A percentile compares a stretch with the other conserved stretches of the same genome.
phyloP scores from a whole-genome alignment of 2,797 vertebrate genomes.

The Acanthornis magna region DNA sequence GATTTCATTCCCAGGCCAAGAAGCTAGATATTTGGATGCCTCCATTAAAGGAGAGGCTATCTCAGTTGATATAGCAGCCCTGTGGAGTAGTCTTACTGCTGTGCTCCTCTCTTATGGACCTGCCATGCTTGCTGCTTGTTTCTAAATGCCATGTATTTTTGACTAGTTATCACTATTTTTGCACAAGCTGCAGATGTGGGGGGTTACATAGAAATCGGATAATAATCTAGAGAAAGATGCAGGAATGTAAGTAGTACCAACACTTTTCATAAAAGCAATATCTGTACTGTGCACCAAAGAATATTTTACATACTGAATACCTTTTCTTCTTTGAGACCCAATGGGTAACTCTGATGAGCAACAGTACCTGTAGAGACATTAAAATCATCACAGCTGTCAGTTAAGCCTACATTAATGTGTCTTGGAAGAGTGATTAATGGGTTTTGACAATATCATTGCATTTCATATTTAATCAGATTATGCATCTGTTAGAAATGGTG shows the following conservation, averaged over 20 bases:
- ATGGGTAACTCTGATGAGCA: background rate
- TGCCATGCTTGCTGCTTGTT: background rate
- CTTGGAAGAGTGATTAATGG: conserved; percentile 80
- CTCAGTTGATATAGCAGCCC: background rate
- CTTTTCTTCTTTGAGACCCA: background rate
- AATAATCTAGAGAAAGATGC: background rate
- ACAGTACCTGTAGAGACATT: conserved; percentile 36
- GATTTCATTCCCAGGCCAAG: background rate
- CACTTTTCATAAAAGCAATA: background rate
- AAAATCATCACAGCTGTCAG: conserved; percentile 75
- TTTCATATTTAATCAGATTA: conserved; percentile 81
- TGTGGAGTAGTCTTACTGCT: background rate
- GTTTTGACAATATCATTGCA: conserved; percentile 81
- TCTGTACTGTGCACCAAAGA: background rate
- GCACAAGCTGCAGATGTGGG: background rate
- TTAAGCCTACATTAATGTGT: conserved; percentile 67
- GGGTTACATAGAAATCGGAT: background rate
- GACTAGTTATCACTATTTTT: background rate
- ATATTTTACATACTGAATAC: background rate
- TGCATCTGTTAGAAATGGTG: conserved; percentile 76
- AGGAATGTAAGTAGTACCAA: background rate
- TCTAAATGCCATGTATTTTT: background rate
- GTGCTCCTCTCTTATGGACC: background rate
- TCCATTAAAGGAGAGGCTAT: background rate
- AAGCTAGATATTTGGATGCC: background rate